Conservation (phyloP, 1,140 invertebrate genomes). For the Coptotermes formosanus region DNA sequence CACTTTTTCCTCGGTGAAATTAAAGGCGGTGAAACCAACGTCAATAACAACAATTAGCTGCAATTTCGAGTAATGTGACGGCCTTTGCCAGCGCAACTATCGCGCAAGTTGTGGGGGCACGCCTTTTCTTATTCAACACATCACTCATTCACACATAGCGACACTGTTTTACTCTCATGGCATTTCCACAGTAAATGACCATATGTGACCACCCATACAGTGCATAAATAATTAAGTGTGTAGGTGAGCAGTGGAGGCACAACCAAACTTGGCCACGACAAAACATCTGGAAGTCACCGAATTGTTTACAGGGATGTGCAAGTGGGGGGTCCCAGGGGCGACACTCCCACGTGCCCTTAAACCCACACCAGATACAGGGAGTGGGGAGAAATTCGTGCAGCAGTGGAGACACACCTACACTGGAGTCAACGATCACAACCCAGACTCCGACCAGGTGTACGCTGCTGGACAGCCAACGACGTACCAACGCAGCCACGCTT, state of each 20-base stretch:
- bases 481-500: too few species aligned
- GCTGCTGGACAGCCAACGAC: too few species aligned
- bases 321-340: neutral
- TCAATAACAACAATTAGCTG: too few species aligned
- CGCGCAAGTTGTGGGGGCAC: too few species aligned
- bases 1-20: too few species aligned
- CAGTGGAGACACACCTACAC: neutral
- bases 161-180: neutral
- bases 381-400: neutral
- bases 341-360: neutral
- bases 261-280: neutral
- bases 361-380: neutral
- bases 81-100: too few species aligned
- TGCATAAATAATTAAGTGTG: neutral
- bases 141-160: too few species aligned
- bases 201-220: neutral
- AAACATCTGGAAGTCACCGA: slow-evolving; percentile 4
- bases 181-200: neutral
- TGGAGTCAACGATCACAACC: too few species aligned
- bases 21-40: too few species aligned
- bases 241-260: neutral
- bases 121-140: too few species aligned
- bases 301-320: neutral
- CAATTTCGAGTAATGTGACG: too few species aligned
- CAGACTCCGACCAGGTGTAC: too few species aligned